Percentiles rank a stretch among this genome's conserved stretches.
Evolutionary conservation across 2,113 vertebrate species (phyloP).

Genomic region (Tachysurus vachellii): DNA sequence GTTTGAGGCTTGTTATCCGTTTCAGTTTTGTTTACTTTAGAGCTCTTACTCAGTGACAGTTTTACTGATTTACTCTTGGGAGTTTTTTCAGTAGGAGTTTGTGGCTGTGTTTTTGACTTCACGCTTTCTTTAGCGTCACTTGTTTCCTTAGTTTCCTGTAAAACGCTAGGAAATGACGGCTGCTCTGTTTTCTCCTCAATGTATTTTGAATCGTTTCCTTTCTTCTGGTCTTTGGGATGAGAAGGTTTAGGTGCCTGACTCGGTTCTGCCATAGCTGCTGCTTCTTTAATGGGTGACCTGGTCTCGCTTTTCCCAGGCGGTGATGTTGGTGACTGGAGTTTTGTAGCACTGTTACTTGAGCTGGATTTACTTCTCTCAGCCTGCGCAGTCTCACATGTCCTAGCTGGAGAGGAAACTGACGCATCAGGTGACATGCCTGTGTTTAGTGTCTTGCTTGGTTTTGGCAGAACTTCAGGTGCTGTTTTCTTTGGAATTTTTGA

Average conservation of each 20-base stretch:
- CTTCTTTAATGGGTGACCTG: neutral
- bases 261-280: neutral
- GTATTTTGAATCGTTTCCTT: conserved; percentile 23
- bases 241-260: conserved; percentile 8
- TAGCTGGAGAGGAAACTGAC: neutral
- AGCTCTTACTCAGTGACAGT: conserved; percentile 42
- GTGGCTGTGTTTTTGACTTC: conserved; percentile 47
- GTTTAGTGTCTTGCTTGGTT: conserved; percentile 57
- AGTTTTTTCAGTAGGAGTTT: conserved; percentile 45
- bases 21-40: conserved; percentile 42
- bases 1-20: conserved; percentile 39
- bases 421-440: neutral
- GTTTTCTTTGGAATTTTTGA: conserved; percentile 71
- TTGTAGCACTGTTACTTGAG: conserved; percentile 18
- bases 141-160: neutral
- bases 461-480: conserved; percentile 57
- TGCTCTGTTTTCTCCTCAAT: conserved; percentile 42
- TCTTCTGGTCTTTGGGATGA: conserved; percentile 24
- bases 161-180: conserved; percentile 49
- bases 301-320: conserved; percentile 21
- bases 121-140: conserved; percentile 44
- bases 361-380: conserved; percentile 33
- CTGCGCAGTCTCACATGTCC: conserved; percentile 16
- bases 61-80: conserved; percentile 57
- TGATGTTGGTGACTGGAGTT: conserved; percentile 2